These are phyloP conservation scores for Xanthorhoe spadicearia DNA, from an alignment of 2,888 invertebrate genomes.

Conservation along the genomic window DNA sequence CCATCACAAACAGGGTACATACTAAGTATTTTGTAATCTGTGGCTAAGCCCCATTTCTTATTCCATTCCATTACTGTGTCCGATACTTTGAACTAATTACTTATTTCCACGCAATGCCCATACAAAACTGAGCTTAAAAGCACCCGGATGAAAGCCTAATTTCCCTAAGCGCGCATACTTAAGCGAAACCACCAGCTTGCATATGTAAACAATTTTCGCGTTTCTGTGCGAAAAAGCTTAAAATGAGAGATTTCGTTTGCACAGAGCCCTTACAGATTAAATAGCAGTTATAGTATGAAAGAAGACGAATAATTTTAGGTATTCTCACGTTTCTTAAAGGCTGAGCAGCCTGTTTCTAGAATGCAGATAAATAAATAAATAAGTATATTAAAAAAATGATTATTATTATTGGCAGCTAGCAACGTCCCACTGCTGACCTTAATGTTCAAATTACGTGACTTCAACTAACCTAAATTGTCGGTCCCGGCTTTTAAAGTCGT, in stretches of 20 bases:
- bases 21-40: background rate
- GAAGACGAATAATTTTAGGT: background rate
- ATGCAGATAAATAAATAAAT: no score
- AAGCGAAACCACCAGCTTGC: conserved; percentile 28
- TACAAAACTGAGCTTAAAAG: background rate
- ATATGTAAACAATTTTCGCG: conserved; percentile 42
- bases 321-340: no score
- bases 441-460: no score
- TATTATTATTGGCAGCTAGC: no score
- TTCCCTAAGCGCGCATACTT: conserved; percentile 12
- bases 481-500: no score
- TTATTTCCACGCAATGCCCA: background rate
- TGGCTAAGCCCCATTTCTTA: background rate
- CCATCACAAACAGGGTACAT: no score
- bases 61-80: conserved; percentile 1
- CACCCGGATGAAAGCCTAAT: background rate
- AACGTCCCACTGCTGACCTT: no score
- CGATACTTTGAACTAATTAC: background rate
- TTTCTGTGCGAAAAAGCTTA: conserved; percentile 34
- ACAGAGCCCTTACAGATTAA: background rate
- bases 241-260: conserved; percentile 14
- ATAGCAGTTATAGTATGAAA: background rate
- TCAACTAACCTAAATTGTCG: no score
- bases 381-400: no score
- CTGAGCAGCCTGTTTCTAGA: no score